A percentile compares a stretch with the other conserved stretches of the same genome.
phyloP scores from a whole-genome alignment of 2,797 vertebrate genomes.

The Florisuga fusca region DNA sequence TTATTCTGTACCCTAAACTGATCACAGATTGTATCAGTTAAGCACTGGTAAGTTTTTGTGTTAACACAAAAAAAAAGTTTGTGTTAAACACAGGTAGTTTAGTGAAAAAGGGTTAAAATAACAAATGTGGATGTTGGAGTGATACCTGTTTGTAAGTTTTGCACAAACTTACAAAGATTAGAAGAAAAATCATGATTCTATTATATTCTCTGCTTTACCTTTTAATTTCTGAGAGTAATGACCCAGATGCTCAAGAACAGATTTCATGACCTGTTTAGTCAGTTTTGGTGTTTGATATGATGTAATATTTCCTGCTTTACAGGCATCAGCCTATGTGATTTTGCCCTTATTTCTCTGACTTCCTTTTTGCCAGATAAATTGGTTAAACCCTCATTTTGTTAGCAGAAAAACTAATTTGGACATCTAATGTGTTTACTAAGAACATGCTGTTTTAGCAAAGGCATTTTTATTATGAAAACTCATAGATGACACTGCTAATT shows the following conservation, averaged over 20 bases:
- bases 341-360: not conserved
- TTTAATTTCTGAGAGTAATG: not conserved
- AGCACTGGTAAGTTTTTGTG: no score
- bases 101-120: not conserved
- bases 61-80: not conserved
- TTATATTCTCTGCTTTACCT: not conserved
- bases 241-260: not conserved
- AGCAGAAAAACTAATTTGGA: not conserved
- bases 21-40: not conserved
- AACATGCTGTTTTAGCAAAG: not conserved
- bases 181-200: fast-evolving
- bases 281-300: not conserved
- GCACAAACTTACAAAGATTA: not conserved
- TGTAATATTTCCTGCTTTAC: not conserved
- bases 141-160: not conserved
- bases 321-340: not conserved
- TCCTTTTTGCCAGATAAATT: not conserved
- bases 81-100: not conserved
- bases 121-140: not conserved
- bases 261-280: not conserved
- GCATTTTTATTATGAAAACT: not conserved
- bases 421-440: not conserved
- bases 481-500: not conserved
- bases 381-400: not conserved
- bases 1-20: not conserved